These are phyloP conservation scores for Caenorhabditis sulstoni DNA, from an alignment of 2,888 invertebrate genomes.

Conservation along the genomic window DNA sequence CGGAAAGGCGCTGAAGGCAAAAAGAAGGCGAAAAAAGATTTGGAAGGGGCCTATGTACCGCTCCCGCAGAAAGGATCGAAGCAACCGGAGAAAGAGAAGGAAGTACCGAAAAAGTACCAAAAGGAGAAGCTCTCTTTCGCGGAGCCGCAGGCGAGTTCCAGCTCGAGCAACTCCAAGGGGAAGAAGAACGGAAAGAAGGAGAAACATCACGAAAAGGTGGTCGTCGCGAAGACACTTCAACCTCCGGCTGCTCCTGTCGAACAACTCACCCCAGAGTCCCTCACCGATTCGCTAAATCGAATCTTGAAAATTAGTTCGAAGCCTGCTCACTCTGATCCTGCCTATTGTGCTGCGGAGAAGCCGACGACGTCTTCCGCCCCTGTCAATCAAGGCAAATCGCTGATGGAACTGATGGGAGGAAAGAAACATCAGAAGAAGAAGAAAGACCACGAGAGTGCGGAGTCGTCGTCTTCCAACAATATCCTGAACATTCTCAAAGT, in stretches of 20 bases:
- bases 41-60: constrained; percentile 37
- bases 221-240: constrained; percentile 5
- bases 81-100: constrained; percentile 7
- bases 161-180: neutral
- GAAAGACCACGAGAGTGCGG: neutral
- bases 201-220: constrained; percentile 4
- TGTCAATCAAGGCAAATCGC: neutral
- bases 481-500: neutral
- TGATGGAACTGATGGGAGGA: constrained; percentile 38
- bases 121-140: neutral
- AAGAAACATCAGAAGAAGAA: constrained; percentile 9
- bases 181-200: constrained; percentile 23
- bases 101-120: neutral
- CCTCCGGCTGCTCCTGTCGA: neutral
- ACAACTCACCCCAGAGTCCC: constrained; percentile 4
- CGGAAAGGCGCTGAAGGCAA: constrained; percentile 32
- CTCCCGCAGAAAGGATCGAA: constrained; percentile 32
- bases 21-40: constrained; percentile 6
- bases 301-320: constrained; percentile 29
- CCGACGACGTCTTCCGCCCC: too few species aligned
- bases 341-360: neutral
- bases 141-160: too few species aligned
- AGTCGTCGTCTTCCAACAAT: neutral
- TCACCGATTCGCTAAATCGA: constrained; percentile 27
- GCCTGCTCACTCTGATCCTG: neutral